phyloP scores from a whole-genome alignment of 53 echinoderm and acorn worm genomes.

The Luidia sarsii region DNA sequence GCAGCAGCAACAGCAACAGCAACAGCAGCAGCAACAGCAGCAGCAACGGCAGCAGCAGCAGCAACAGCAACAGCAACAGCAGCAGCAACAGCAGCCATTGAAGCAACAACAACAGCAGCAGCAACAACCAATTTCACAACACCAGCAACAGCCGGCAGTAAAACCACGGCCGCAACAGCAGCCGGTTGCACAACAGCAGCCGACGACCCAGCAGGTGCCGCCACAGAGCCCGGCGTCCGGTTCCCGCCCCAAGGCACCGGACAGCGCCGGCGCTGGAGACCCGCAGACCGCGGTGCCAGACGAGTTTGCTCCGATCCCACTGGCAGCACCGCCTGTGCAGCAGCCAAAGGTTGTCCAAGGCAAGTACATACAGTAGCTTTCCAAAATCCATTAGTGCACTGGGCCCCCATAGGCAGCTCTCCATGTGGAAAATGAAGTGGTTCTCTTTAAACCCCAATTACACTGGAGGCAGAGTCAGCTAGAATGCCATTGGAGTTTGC shows the following conservation, averaged over 20 bases:
- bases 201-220: conserved; percentile 10
- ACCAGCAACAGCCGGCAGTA: neutral
- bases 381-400: too few species aligned
- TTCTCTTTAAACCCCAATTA: too few species aligned
- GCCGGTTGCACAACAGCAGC: neutral
- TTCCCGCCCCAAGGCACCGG: neutral
- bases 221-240: neutral
- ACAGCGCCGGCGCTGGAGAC: neutral
- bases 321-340: conserved; percentile 19
- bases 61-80: conserved; percentile 6
- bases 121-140: conserved; percentile 15
- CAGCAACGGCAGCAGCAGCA: neutral
- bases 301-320: conserved; percentile 25
- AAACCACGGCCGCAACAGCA: conserved; percentile 11
- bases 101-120: neutral
- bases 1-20: neutral
- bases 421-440: too few species aligned
- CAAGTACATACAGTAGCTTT: neutral
- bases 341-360: conserved; percentile 38
- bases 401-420: too few species aligned
- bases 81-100: conserved; percentile 23
- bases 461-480: too few species aligned
- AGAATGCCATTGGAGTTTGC: too few species aligned
- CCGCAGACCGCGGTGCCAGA: neutral
- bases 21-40: neutral